phyloP scores from a whole-genome alignment of 2,113 vertebrate species.

The Sander lucioperca region DNA sequence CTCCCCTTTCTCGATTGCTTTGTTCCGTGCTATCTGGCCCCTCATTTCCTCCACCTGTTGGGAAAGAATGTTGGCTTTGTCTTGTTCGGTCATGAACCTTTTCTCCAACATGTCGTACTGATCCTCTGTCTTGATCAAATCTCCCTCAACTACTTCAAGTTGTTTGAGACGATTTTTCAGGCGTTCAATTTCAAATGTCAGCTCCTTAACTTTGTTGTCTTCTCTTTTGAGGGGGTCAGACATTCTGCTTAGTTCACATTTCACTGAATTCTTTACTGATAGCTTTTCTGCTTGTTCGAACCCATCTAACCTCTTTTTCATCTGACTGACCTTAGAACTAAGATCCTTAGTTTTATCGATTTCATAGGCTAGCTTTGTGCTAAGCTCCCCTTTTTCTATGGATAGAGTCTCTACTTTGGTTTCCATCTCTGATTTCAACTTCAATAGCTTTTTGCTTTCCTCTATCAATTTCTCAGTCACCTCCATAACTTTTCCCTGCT shows the following conservation, averaged over 20 bases:
- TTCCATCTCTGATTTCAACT: slow-evolving; percentile 97
- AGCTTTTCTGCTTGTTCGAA: slow-evolving; percentile 90
- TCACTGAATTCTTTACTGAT: slow-evolving; percentile 81
- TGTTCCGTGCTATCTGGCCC: slow-evolving; percentile 91
- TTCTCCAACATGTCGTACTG: slow-evolving; percentile 95
- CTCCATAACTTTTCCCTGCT: slow-evolving; percentile 96
- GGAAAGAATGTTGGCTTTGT: slow-evolving; percentile 94
- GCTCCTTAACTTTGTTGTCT: slow-evolving; percentile 91
- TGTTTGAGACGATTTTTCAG: slow-evolving; percentile 94
- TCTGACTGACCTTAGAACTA: slow-evolving; percentile 86
- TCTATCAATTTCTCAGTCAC: slow-evolving; percentile 97
- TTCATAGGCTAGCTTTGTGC: slow-evolving; percentile 86
- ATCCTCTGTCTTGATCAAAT: slow-evolving; percentile 97
- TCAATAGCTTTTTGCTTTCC: slow-evolving; percentile 96
- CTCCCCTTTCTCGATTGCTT: slow-evolving; percentile 94
- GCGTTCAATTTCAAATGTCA: slow-evolving; percentile 93
- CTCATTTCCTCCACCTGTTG: slow-evolving; percentile 96
- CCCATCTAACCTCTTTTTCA: slow-evolving; percentile 91
- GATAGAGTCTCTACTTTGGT: slow-evolving; percentile 89
- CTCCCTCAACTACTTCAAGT: slow-evolving; percentile 94
- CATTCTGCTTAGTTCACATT: slow-evolving; percentile 76
- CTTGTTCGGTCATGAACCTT: slow-evolving; percentile 93
- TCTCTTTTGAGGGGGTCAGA: slow-evolving; percentile 80
- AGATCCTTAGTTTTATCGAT: slow-evolving; percentile 91
- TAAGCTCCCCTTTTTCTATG: slow-evolving; percentile 90